These are phyloP conservation scores for Datnioides undecimradiatus DNA, from an alignment of 2,113 vertebrate genomes.

Conservation along the genomic window DNA sequence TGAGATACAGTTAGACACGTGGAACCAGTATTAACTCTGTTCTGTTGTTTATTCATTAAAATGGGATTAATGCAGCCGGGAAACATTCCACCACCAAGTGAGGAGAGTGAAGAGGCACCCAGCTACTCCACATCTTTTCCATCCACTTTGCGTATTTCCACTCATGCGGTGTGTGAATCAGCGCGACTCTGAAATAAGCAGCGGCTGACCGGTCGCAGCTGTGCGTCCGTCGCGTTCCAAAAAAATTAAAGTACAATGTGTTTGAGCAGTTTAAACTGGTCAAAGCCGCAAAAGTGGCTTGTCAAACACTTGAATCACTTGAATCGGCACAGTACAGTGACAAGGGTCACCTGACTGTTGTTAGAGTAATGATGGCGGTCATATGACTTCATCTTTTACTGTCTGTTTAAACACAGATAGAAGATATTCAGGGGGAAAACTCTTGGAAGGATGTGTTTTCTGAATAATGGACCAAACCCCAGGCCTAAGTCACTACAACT, in stretches of 20 bases:
- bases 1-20: neutral
- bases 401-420: no score
- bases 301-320: neutral
- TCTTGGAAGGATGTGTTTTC: no score
- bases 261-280: neutral
- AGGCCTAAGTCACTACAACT: neutral
- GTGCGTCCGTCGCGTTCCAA: neutral
- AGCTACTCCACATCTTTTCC: neutral
- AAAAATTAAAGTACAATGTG: neutral
- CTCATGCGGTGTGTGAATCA: neutral
- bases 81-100: neutral
- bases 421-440: no score
- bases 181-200: neutral
- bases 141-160: neutral
- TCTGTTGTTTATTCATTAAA: neutral
- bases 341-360: no score
- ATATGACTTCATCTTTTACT: no score
- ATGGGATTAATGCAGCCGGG: neutral
- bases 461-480: no score
- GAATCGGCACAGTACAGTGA: neutral
- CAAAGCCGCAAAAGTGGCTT: neutral
- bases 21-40: neutral
- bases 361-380: no score
- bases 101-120: constrained; percentile 5
- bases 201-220: neutral